Evolutionary conservation across 2,113 vertebrate species (phyloP).

Genomic region (Bothrops jararaca): DNA sequence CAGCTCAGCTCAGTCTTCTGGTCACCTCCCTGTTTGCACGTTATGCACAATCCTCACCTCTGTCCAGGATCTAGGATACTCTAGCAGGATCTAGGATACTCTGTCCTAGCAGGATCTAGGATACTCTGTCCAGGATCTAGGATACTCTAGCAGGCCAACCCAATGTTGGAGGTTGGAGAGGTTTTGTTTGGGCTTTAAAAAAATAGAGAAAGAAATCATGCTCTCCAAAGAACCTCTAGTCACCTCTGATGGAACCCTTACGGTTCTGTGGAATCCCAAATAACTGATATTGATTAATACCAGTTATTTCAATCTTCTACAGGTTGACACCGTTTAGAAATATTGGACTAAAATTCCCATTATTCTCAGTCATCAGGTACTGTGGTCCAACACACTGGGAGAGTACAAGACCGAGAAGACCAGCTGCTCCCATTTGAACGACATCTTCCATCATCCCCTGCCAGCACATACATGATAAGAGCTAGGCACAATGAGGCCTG

Average conservation of each 20-base stretch:
- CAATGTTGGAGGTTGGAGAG: not conserved
- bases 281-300: not conserved
- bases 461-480: not conserved
- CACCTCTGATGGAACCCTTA: not conserved
- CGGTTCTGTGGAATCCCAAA: not conserved
- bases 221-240: not conserved
- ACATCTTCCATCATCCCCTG: not conserved
- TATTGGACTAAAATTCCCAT: not conserved
- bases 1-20: not conserved
- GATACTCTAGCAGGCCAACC: not conserved
- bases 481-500: not conserved
- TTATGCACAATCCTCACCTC: not conserved
- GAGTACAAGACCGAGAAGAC: not conserved
- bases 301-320: not conserved
- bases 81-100: not conserved
- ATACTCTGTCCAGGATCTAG: not conserved
- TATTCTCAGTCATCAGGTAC: not conserved
- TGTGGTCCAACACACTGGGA: not conserved
- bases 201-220: not conserved
- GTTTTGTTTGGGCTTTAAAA: not conserved
- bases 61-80: not conserved
- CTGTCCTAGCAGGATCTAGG: not conserved
- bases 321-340: not conserved
- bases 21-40: not conserved
- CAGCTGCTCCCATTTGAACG: not conserved